Percentiles rank a stretch among this genome's conserved stretches.
Conservation (phyloP, 2,888 invertebrate genomes). For the Drepana falcataria region DNA sequence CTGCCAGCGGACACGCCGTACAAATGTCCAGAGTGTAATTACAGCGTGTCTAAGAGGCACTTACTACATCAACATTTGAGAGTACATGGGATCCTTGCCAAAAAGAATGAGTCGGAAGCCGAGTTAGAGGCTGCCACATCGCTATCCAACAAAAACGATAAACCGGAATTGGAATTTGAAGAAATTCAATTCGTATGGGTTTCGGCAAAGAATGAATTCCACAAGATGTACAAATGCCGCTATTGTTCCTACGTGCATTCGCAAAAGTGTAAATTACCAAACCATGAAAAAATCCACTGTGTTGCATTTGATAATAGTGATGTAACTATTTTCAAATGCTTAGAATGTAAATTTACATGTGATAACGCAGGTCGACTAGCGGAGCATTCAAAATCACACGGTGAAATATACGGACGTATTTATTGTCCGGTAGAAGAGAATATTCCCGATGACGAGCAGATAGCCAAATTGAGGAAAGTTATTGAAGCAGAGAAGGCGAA, state of each 20-base stretch:
- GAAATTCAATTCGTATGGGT: constrained; percentile 88
- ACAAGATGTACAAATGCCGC: constrained; percentile 91
- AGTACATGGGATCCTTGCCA: constrained; percentile 81
- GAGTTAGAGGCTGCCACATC: constrained; percentile 52
- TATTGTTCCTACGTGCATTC: constrained; percentile 91
- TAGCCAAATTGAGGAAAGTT: constrained; percentile 61
- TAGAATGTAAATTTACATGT: constrained; percentile 89
- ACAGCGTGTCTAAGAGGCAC: constrained; percentile 89
- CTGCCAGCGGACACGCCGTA: constrained; percentile 84
- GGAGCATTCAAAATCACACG: constrained; percentile 87
- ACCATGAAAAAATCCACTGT: constrained; percentile 90
- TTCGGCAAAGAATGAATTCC: constrained; percentile 83
- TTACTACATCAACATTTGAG: constrained; percentile 90
- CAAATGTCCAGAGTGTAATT: constrained; percentile 89
- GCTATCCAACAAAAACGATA: constrained; percentile 31
- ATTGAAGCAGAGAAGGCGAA: constrained; percentile 57
- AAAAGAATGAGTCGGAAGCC: constrained; percentile 63
- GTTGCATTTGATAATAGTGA: constrained; percentile 72
- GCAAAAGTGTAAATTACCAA: constrained; percentile 87
- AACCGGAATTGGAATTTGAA: constrained; percentile 52
- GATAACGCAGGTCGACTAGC: constrained; percentile 84
- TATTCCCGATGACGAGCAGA: constrained; percentile 83
- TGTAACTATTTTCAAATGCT: constrained; percentile 80
- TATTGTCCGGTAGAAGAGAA: constrained; percentile 83
- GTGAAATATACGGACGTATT: constrained; percentile 83